Evolutionary conservation across 2,797 vertebrate genomes (phyloP), one percentile per base, ranked within the genome.

Genomic region (Erpetoichthys calabaricus): DNA sequence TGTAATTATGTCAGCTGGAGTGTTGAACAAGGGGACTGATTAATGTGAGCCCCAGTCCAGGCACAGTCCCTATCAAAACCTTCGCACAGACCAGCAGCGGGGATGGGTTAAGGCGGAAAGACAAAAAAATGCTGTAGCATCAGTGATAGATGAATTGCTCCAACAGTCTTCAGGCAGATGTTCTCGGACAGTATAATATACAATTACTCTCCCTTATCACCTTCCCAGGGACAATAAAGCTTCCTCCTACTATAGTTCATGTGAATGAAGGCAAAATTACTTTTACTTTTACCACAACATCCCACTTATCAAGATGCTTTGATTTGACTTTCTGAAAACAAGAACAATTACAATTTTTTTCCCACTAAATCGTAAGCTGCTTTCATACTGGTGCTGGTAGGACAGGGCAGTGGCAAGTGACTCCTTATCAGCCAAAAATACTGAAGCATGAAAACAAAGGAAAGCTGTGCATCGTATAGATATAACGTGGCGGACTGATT

Each of bases 121-220:
- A 82, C 82, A 85, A 83, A 82, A 55, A 47, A 82, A 82, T 68
- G 80, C 84, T 80, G 85, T 79, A 75, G 71, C 75, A 77, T 68
- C 79, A 82, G 73, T 94, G 92, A 97, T 94, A 88, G 91, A 99
- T 95, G 91, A 89, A 90, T 88, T 87, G 84, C 88, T 89, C 85
- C 82, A 85, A 86, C 89, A 88, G 89, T 91, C 90, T 91, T 92
- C 89, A 91, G 93, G 90, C 91, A 94, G 93, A 97, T 96, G 92
- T 90, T 96, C 92, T 87, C 79, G 90, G 93, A 96, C 91, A 94
- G 89, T 88, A 96, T 95, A 96, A 97, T 97, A 96, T 90, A 91
- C 91, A 93, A 99, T 99, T 96, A 96, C 92, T 98, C 92, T 97
- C 91, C 90, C 94, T 97, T 97, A 97, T 99, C 94, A 97, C 91